Conservation (phyloP, 2,888 invertebrate species). For the Neoaliturus tenellus region DNA sequence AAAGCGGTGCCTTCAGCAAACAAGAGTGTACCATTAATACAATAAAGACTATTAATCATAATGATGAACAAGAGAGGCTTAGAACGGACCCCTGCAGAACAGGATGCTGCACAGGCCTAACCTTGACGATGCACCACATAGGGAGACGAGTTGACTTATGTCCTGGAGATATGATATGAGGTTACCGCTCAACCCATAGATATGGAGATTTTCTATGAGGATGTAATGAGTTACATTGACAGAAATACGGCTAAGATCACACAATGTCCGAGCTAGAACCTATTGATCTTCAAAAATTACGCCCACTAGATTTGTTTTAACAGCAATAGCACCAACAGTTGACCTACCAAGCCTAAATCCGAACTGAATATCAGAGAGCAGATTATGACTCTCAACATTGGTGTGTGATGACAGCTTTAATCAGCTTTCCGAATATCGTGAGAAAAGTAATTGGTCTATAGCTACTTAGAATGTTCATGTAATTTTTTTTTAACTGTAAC, state of each 20-base stretch:
- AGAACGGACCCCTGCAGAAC: slow-evolving; percentile 35
- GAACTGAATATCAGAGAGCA: background rate
- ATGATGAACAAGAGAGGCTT: slow-evolving; percentile 27
- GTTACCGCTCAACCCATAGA: background rate
- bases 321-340: background rate
- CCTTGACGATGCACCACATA: background rate
- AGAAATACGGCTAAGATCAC: slow-evolving; percentile 29
- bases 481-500: slow-evolving; percentile 4
- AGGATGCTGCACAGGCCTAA: background rate
- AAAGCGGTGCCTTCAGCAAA: slow-evolving; percentile 14
- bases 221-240: slow-evolving; percentile 16
- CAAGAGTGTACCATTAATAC: background rate
- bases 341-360: slow-evolving; percentile 12
- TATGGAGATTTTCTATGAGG: slow-evolving; percentile 11
- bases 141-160: background rate
- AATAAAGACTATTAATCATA: slow-evolving; percentile 6
- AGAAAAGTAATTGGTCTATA: background rate
- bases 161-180: slow-evolving; percentile 10
- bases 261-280: background rate
- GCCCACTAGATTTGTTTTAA: background rate
- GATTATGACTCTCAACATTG: background rate
- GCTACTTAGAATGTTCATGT: background rate
- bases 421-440: background rate
- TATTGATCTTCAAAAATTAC: background rate
- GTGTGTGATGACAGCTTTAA: background rate